Percentiles rank a stretch among this genome's conserved stretches.
Conservation (phyloP, 2,113 vertebrate species). For the Phrynocephalus versicolor region DNA sequence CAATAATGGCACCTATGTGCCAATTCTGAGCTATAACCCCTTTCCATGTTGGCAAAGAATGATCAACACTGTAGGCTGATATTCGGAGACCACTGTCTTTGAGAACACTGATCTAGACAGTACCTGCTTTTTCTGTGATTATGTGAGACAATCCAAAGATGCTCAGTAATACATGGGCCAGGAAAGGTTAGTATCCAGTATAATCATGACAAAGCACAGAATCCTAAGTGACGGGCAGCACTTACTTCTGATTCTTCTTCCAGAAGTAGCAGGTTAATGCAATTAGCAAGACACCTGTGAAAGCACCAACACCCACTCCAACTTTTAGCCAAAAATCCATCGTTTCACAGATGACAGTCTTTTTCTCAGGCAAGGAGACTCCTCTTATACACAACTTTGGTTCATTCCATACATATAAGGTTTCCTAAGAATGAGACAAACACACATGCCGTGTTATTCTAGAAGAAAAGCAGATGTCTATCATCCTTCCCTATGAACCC, state of each 20-base stretch:
- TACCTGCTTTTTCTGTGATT: neutral
- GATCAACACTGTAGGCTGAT: too few species aligned
- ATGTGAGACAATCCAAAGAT: neutral
- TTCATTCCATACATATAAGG: conserved; percentile 93
- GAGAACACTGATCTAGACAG: neutral
- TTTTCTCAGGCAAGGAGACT: conserved; percentile 86
- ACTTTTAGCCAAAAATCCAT: conserved; percentile 93
- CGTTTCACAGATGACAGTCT: conserved; percentile 82
- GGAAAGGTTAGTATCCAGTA: neutral
- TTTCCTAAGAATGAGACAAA: conserved; percentile 77
- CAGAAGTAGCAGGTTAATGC: conserved; percentile 96
- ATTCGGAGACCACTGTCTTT: neutral
- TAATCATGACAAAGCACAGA: neutral
- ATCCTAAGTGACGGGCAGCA: conserved; percentile 3
- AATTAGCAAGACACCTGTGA: conserved; percentile 86
- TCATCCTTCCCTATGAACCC: too few species aligned
- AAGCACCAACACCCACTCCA: conserved; percentile 85
- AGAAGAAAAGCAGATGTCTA: too few species aligned
- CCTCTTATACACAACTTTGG: conserved; percentile 91
- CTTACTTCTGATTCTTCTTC: conserved; percentile 98
- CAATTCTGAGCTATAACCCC: too few species aligned
- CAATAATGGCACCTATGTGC: too few species aligned
- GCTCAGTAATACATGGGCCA: neutral
- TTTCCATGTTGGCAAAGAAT: too few species aligned
- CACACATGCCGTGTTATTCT: too few species aligned